phyloP scores from a whole-genome alignment of 2,113 vertebrate genomes.

The Picathartes gymnocephalus region DNA sequence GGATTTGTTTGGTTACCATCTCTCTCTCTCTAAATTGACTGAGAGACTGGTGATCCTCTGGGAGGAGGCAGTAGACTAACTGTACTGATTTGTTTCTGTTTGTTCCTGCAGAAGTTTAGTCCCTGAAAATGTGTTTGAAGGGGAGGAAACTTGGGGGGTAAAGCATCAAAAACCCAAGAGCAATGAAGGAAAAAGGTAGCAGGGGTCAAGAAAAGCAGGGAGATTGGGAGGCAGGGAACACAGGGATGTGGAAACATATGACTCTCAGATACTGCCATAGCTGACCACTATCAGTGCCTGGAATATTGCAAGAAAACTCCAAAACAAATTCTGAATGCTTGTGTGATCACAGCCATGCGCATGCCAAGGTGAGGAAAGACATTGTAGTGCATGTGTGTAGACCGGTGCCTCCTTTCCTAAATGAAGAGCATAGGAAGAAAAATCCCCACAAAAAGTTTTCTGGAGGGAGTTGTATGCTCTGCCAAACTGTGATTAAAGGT shows the following conservation, averaged over 20 bases:
- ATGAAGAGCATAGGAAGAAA: background rate
- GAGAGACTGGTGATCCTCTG: background rate
- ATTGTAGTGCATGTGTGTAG: background rate
- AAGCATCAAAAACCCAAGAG: background rate
- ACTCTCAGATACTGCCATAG: background rate
- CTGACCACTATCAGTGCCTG: background rate
- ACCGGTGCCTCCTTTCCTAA: background rate
- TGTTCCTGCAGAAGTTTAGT: background rate
- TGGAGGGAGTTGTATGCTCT: background rate
- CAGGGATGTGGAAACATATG: background rate
- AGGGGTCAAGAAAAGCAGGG: background rate
- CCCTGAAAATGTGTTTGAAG: background rate
- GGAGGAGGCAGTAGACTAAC: background rate
- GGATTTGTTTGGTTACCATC: background rate
- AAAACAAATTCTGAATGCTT: background rate
- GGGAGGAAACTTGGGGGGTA: background rate
- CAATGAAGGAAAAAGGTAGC: background rate
- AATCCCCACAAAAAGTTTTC: background rate
- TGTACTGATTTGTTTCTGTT: background rate
- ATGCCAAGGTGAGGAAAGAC: background rate
- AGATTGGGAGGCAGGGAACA: too few relatives aligned
- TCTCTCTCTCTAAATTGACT: background rate
- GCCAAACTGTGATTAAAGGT: background rate
- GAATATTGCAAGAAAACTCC: background rate
- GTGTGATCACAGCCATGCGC: background rate